A percentile compares a stretch with the other conserved stretches of the same genome.
phyloP scores from a whole-genome alignment of 2,113 vertebrate species.

The Cyprinodon variegatus region DNA sequence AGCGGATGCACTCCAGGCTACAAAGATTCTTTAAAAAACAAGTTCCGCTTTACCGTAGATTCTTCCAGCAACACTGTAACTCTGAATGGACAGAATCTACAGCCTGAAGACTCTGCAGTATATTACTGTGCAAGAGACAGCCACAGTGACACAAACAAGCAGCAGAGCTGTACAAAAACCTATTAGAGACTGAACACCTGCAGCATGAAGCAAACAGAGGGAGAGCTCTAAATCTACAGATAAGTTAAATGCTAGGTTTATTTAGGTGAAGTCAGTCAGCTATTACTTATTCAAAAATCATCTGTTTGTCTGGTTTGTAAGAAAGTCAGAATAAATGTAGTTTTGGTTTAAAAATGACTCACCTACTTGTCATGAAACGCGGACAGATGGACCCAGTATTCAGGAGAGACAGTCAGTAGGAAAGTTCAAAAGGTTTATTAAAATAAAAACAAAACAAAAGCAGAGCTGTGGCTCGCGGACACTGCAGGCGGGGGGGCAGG shows the following conservation, averaged over 20 bases:
- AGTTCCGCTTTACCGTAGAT: not conserved
- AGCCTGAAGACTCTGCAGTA: not conserved
- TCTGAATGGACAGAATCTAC: not conserved
- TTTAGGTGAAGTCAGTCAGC: too few relatives aligned
- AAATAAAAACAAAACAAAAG: too few relatives aligned
- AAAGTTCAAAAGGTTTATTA: too few relatives aligned
- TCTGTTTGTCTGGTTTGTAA: too few relatives aligned
- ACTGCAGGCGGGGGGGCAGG: too few relatives aligned
- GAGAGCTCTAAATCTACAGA: not conserved
- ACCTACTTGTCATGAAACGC: too few relatives aligned
- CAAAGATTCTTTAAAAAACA: conserved; percentile 1
- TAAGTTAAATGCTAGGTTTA: not conserved
- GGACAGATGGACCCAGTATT: too few relatives aligned
- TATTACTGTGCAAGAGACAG: not conserved
- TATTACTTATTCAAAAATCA: too few relatives aligned
- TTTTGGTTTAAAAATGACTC: too few relatives aligned
- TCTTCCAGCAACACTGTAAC: not conserved
- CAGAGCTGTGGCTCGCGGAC: too few relatives aligned
- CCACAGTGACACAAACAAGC: not conserved
- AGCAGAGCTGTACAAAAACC: not conserved
- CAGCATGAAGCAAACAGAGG: not conserved
- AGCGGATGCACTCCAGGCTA: not conserved
- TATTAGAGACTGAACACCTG: not conserved
- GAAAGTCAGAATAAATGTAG: too few relatives aligned
- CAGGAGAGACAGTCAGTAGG: too few relatives aligned